These are phyloP conservation scores for Pipra filicauda DNA, from an alignment of 2,113 vertebrate species.

Conservation along the genomic window DNA sequence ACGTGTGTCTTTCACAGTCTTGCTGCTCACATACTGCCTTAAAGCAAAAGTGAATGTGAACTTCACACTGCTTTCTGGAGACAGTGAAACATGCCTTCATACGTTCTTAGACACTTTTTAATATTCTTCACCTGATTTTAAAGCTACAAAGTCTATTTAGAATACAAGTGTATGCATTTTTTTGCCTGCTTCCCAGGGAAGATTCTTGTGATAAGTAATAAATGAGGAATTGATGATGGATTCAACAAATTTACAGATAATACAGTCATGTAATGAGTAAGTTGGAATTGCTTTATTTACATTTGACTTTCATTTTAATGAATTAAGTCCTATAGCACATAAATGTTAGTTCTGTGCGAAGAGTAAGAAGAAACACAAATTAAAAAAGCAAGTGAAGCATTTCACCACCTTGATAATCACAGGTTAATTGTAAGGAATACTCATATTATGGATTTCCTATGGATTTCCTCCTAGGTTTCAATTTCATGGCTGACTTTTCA, in stretches of 20 bases:
- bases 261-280: not conserved
- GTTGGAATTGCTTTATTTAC: not conserved
- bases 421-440: not conserved
- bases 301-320: not conserved
- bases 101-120: not conserved
- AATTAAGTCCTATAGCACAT: not conserved
- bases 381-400: not conserved
- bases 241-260: not conserved
- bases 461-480: not conserved
- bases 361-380: not conserved
- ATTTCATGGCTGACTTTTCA: not conserved
- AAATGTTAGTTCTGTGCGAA: not conserved
- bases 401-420: not conserved
- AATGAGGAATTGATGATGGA: not conserved
- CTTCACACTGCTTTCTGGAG: not conserved
- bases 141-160: not conserved
- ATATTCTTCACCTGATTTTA: not conserved
- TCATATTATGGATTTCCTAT: not conserved
- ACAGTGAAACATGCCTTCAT: not conserved
- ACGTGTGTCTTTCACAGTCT: not conserved
- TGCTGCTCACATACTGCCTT: not conserved
- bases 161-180: not conserved
- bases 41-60: not conserved
- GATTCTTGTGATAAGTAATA: not conserved
- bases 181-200: not conserved